Percentiles rank a stretch among this genome's conserved stretches.
Evolutionary conservation across 2,888 invertebrate species (phyloP).

Genomic region (Lasioglossum marginatum): DNA sequence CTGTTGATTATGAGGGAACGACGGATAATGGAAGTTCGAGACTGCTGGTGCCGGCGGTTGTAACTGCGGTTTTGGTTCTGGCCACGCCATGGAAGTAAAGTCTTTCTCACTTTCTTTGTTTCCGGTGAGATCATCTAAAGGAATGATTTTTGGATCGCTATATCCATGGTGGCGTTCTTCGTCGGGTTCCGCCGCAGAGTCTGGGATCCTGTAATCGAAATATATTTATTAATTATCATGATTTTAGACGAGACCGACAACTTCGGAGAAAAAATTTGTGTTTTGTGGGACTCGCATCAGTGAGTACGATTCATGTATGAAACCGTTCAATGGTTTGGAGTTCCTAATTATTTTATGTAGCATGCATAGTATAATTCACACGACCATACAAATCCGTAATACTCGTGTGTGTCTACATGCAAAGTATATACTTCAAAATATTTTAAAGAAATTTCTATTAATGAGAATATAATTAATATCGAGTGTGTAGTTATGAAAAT

Average conservation of each 20-base stretch:
- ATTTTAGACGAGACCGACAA: not conserved
- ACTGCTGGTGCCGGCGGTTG: conserved; percentile 79
- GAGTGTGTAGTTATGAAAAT: conserved; percentile 22
- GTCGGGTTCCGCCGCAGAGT: conserved; percentile 94
- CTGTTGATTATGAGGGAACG: conserved; percentile 82
- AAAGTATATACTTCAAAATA: not conserved
- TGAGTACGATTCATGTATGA: conserved; percentile 74
- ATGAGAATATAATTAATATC: not conserved
- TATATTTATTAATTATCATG: not conserved
- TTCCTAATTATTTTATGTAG: conserved; percentile 74
- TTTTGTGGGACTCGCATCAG: conserved; percentile 79
- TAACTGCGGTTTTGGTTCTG: conserved; percentile 91
- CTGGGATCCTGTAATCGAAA: conserved; percentile 88
- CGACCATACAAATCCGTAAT: conserved; percentile 52
- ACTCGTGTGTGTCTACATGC: conserved; percentile 12
- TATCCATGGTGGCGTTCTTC: conserved; percentile 90
- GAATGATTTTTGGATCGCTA: conserved; percentile 93
- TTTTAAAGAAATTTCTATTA: not conserved
- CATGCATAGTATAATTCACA: conserved; percentile 72
- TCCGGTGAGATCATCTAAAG: conserved; percentile 94
- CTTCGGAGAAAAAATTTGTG: not conserved
- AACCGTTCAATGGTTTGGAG: conserved; percentile 81
- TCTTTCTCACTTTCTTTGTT: conserved; percentile 93
- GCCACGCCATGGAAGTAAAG: conserved; percentile 92
- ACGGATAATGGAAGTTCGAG: conserved; percentile 73